Conservation (phyloP, 2,113 vertebrate genomes). For the Lepisosteus osseus region DNA sequence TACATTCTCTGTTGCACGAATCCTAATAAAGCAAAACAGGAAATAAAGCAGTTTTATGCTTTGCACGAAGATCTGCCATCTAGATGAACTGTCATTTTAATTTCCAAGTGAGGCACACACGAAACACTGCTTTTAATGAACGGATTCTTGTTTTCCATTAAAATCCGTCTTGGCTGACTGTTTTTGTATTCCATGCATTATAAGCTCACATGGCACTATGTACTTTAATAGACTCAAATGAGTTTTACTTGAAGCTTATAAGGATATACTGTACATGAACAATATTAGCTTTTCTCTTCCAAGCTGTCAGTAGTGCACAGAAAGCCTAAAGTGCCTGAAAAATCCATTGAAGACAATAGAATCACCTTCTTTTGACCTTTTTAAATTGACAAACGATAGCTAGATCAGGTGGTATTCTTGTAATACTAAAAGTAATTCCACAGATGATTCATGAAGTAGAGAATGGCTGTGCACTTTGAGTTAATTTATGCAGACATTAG, state of each 20-base stretch:
- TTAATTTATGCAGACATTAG: slow-evolving; percentile 27
- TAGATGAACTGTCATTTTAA: background rate
- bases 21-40: too few species aligned
- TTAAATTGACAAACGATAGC: background rate
- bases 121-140: slow-evolving; percentile 21
- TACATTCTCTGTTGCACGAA: too few species aligned
- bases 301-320: slow-evolving; percentile 5
- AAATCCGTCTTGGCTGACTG: slow-evolving; percentile 19
- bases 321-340: background rate
- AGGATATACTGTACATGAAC: background rate
- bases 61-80: too few species aligned
- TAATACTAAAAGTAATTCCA: slow-evolving; percentile 7
- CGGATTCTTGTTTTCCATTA: slow-evolving; percentile 12
- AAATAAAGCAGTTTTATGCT: too few species aligned
- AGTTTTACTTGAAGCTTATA: slow-evolving; percentile 3
- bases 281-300: background rate
- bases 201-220: slow-evolving; percentile 8
- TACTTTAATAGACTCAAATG: slow-evolving; percentile 10
- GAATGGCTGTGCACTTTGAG: slow-evolving; percentile 12
- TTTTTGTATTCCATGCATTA: slow-evolving; percentile 4
- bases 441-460: slow-evolving; percentile 6
- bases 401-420: slow-evolving; percentile 12
- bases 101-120: background rate
- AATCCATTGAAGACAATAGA: background rate
- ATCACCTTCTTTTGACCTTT: slow-evolving; percentile 20